Evolutionary conservation across 1,140 invertebrate genomes (phyloP).

Genomic region (Trissolcus basalis): DNA sequence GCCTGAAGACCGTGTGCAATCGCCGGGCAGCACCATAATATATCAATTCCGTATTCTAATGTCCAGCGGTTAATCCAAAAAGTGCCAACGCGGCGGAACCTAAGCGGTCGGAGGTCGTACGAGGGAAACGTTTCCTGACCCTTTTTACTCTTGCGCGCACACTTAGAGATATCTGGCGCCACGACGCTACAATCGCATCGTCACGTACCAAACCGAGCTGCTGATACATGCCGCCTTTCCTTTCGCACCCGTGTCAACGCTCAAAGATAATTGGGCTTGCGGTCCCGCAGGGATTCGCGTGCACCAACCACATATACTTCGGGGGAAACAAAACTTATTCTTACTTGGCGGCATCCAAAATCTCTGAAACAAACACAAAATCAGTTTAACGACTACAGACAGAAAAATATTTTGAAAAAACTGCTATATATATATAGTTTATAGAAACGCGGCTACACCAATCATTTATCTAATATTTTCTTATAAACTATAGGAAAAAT

Average conservation of each 20-base stretch:
- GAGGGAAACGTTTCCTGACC: constrained; percentile 59
- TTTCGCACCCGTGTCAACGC: constrained; percentile 51
- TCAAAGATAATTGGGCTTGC: constrained; percentile 57
- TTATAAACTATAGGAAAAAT: no score
- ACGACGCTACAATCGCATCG: constrained; percentile 40
- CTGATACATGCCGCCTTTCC: constrained; percentile 48
- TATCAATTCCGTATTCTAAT: constrained; percentile 68
- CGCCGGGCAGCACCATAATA: constrained; percentile 54
- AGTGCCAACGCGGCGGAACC: constrained; percentile 63
- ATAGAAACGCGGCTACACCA: no score
- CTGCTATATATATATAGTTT: no score
- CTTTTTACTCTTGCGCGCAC: constrained; percentile 45
- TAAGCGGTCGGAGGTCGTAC: constrained; percentile 48
- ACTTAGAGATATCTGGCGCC: constrained; percentile 31
- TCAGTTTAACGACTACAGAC: no score
- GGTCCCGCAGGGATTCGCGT: constrained; percentile 47
- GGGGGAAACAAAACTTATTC: constrained; percentile 8
- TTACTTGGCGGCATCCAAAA: no score
- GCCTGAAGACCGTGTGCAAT: constrained; percentile 54
- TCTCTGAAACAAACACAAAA: no score
- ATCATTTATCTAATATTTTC: no score
- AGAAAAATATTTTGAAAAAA: no score
- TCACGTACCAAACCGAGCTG: constrained; percentile 47
- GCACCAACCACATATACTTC: constrained; percentile 20
- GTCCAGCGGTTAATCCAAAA: constrained; percentile 66